Base-by-base conservation (phyloP, 2,888 invertebrate genomes). In the Megalurothrips usitatus region DNA sequence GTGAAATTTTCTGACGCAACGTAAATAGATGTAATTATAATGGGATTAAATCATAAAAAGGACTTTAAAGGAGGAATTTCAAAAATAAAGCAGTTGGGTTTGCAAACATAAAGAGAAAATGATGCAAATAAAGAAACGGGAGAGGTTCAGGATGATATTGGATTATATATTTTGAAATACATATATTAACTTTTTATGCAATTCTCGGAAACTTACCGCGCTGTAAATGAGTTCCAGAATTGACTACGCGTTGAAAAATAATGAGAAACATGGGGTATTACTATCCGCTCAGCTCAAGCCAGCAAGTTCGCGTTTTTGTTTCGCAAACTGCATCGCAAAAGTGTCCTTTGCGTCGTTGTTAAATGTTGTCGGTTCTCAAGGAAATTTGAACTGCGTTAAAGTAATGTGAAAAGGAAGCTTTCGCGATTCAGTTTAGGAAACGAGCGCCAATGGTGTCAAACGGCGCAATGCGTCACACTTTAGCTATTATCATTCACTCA, bases 161-260 rank as follows among this genome's bases (percentile, higher is more conserved):
- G 68, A 26, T 26, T 23, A 75, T 75, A 19, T 19, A 75, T 81
- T 82, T 80, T 80, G 34, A 43, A 9, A 80, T 88, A 81, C 80
- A 43, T 34, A 80, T 88, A 81, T 80, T 79, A 82, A 75, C 23
- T 75, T 23, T 12, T 23, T 75, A 75, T 75, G 78, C 78, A 48
- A 78, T 43, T 75, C 81, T 80, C 81, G 79, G 80, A 75, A 93
- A 96, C 96, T 96, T 96, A 96, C 96, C 96, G 94, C 93, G 96
- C 95, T 92, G 94, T 94, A 94, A 96, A 96, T 93, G 95, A 96
- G 93, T 94, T 96, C 96, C 96, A 96, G 95, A 96, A 96, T 94
- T 95, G 95, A 94, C 96, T 96, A 95, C 93, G 89, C 68, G 68
- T 75, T 75, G 68, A 75, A 75, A 75, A 87, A 86, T 90, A 91